Evolutionary conservation across 2,113 vertebrate species (phyloP), one percentile per base, ranked within the genome.

Genomic region (Illadopsis cleaveri): DNA sequence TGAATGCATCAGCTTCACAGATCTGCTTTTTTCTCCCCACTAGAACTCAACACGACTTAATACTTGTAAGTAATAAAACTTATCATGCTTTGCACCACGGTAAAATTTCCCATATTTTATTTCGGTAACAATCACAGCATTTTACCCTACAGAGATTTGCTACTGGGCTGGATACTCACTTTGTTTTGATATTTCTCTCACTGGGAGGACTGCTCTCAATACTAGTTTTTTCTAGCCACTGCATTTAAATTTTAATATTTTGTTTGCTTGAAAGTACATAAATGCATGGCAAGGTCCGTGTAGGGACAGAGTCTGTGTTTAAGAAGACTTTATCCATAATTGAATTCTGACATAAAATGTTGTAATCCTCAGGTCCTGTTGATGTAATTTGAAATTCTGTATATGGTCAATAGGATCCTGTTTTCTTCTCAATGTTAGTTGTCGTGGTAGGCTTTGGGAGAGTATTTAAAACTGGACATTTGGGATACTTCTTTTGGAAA

Each of bases 111-210:
- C 19, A 2, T 23, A 12, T 80, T 76, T 82, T 65, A 54, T 83
- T 95, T 84, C 72, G 69, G 16, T 91, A 82, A 68, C 13, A 89
- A 23, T 68, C 54, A 66, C 37, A 79, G 31, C 30, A 68, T 72
- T 94, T n/a, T 84, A 24, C 12, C n/a, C 81, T 62, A 21, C 57
- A 58, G 77, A 76, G 42, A 54, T 47, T 86, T 58, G 12, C 87
- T 65, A 1, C 82, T 80, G 76, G 38, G 86, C 83, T 81, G 85
- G 86, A 82, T 90, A 76, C 77, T 94, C 79, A 78, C 85, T 92
- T 95, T 92, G 64, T 95, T 97, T 97, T 97, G 93, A 56, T 95
- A 24, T 94, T 80, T 94, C 87, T 65, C 84, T 94, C 81, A 40
- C 28, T 47, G 53, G 70, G 77, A 91, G 82, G 78, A 80, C 90